phyloP scores from a whole-genome alignment of 1,140 invertebrate species.

The Pseudachorutes palmiensis region DNA sequence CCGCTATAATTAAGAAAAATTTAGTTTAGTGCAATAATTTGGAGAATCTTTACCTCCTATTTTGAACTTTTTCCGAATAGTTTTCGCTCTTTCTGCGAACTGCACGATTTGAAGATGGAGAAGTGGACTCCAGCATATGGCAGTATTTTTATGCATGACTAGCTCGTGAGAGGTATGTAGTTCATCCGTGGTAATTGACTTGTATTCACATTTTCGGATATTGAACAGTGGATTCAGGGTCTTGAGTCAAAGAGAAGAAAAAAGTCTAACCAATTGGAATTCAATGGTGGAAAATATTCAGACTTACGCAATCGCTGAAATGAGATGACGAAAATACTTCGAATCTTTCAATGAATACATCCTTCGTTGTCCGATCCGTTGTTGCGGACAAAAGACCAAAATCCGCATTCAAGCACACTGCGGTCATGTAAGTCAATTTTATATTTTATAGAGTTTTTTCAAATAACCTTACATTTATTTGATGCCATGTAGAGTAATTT shows the following conservation, averaged over 20 bases:
- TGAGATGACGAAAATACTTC: conserved; percentile 37
- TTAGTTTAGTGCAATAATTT: neutral
- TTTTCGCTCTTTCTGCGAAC: neutral
- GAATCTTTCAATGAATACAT: conserved; percentile 29
- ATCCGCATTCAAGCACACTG: conserved; percentile 35
- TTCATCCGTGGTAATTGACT: conserved; percentile 4
- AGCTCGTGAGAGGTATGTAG: conserved; percentile 17
- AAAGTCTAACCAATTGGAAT: neutral
- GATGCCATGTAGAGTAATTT: conserved; percentile 32
- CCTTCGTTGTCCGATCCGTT: conserved; percentile 24
- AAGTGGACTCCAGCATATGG: conserved; percentile 35
- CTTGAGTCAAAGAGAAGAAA: conserved; percentile 18
- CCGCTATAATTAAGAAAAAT: neutral
- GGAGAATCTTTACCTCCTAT: conserved; percentile 1
- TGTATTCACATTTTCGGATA: conserved; percentile 29
- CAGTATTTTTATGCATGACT: conserved; percentile 22
- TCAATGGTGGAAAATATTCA: neutral
- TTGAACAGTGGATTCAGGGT: conserved; percentile 36
- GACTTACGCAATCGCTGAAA: conserved; percentile 37
- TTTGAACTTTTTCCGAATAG: neutral
- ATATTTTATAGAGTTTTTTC: neutral
- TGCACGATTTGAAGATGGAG: conserved; percentile 30
- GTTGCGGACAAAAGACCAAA: conserved; percentile 21
- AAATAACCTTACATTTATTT: conserved; percentile 31
- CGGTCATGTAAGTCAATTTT: too few species aligned